Evolutionary conservation across 1,140 invertebrate genomes (phyloP).

Genomic region (Drosophila melanica): DNA sequence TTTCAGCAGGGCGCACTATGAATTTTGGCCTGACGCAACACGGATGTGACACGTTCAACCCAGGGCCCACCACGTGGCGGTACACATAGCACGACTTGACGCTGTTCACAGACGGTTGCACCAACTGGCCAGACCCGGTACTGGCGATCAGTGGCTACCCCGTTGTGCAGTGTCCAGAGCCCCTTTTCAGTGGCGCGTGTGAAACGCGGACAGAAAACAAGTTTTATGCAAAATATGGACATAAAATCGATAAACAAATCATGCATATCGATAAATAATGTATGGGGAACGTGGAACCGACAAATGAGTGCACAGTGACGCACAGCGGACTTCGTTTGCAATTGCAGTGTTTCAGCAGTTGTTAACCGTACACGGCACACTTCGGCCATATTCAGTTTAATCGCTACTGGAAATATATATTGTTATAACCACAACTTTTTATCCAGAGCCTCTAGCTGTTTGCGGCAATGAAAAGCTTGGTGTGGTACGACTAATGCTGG

Average conservation of each 20-base stretch:
- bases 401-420: conserved; percentile 55
- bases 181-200: conserved; percentile 56
- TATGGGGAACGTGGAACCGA: background rate
- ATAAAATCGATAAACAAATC: conserved; percentile 17
- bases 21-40: conserved; percentile 78
- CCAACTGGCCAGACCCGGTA: conserved; percentile 83
- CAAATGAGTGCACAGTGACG: conserved; percentile 18
- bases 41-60: conserved; percentile 77
- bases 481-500: conserved; percentile 50
- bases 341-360: conserved; percentile 62
- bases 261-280: background rate
- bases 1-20: conserved; percentile 82
- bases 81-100: conserved; percentile 83
- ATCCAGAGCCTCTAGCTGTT: conserved; percentile 64
- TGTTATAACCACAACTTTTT: conserved; percentile 76
- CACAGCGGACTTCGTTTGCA: background rate
- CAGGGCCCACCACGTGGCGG: conserved; percentile 84
- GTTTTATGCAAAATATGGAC: background rate
- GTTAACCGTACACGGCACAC: conserved; percentile 59
- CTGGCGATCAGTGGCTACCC: conserved; percentile 83
- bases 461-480: conserved; percentile 75
- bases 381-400: conserved; percentile 50
- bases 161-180: conserved; percentile 83
- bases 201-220: conserved; percentile 20
- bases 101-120: conserved; percentile 83